Evolutionary conservation across 2,113 vertebrate species (phyloP).

Genomic region (Cavia aperea): DNA sequence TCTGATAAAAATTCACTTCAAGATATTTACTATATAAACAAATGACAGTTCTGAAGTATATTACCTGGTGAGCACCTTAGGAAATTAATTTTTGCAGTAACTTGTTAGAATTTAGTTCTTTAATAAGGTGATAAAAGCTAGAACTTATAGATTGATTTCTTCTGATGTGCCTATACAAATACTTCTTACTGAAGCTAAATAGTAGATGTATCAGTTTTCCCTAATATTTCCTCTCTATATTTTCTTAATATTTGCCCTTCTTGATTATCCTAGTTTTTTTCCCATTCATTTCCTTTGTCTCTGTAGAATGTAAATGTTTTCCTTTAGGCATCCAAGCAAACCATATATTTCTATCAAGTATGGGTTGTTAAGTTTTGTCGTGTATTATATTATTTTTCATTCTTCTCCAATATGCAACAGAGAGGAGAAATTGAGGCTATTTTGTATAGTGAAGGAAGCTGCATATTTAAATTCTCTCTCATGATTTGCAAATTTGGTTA

Average conservation of each 20-base stretch:
- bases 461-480: neutral
- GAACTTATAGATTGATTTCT: neutral
- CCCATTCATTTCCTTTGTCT: neutral
- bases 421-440: neutral
- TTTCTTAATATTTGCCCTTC: neutral
- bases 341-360: neutral
- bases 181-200: neutral
- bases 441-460: neutral
- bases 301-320: neutral
- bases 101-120: neutral
- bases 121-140: neutral
- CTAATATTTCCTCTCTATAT: neutral
- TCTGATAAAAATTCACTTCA: neutral
- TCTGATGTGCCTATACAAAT: neutral
- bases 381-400: neutral
- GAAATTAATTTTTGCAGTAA: constrained; percentile 40
- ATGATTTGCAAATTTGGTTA: neutral
- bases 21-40: neutral
- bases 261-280: neutral
- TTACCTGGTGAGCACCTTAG: neutral
- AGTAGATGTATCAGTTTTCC: neutral
- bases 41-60: constrained; percentile 10
- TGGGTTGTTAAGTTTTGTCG: neutral
- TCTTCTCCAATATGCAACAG: neutral
- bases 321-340: neutral